Evolutionary conservation across 2,888 invertebrate genomes (phyloP), one percentile per base, ranked within the genome.

Genomic region (Leptothorax acervorum): DNA sequence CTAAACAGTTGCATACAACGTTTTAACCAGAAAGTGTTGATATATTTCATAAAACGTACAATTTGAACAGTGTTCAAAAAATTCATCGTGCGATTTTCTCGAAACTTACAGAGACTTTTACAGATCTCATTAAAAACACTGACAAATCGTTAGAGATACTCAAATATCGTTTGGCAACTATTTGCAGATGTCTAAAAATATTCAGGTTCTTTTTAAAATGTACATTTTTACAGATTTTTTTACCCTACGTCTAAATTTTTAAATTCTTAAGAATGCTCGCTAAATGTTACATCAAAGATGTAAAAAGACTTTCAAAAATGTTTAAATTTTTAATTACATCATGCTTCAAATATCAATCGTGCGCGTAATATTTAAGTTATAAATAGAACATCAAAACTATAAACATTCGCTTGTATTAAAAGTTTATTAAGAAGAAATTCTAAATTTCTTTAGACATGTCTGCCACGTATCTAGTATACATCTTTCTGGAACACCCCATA

Each of bases 401-500:
- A 42, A 23, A 42, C 15, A 15, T 42, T 65, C 5, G 18, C 3
- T 53, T 12, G n/a, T n/a, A 70, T 51, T 11, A 53, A 70, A 70
- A 31, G 18, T 70, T 70, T 70, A 6, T 51, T 18, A 31, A 18
- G 9, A 11, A 70, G 48, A 11, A 70, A 53, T 51, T 70, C n/a
- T n/a, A 35, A 53, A 6, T 35, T 35, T 51, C 11, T 31, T 35
- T n/a, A 35, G n/a, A 48, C 11, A 70, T 51, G 12, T n/a, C 12
- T 65, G 23, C 23, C 63, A 65, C 42, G 23, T 15, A n/a, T n/a
- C 23, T 23, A 11, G 45, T 39, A 51, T 39, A 51, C n/a, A 48
- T 75, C 35, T 63, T 65, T 76, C 39, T 65, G 42, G 55, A 78
- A 78, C 78, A 78, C 70, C 55, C 68, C 31, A 15, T 57, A 55